Evolutionary conservation across 2,888 invertebrate genomes (phyloP), one percentile per base, ranked within the genome.

Genomic region (Agonum fuliginosum): DNA sequence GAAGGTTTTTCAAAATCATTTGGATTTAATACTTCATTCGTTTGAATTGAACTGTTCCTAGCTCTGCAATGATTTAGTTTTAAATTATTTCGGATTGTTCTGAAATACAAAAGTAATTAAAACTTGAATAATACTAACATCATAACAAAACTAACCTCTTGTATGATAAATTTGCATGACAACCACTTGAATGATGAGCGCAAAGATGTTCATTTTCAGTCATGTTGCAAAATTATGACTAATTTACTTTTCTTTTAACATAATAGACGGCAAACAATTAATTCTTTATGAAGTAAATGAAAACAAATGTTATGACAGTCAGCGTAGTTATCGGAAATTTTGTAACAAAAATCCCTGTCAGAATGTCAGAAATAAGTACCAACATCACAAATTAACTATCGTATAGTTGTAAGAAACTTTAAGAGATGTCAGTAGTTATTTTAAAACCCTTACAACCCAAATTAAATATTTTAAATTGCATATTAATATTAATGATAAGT

Each of bases 11-110:
- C 30, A 5, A 27, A 46, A 5, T 17, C 10, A 12, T 72, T 12
- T 5, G 27, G 51, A 5, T 12, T 30, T 51, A 72, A 72, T 10
- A 22, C 1, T 8, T 14, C 51, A 19, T 27, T 37, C n/a, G 54
- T 20, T 8, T 51, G 54, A 5, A 37, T 20, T 12, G 72, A 54
- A 20, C 34, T 48, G 27, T 71, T 72, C 6, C 54, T 51, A 2
- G 14, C 1, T 4, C 20, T 72, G 54, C 72, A 72, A 22, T 54
- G 8, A 4, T 72, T 22, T 27, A 51, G 3, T 5, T 34, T 72
- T 34, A 8, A n/a, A 12, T 72, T 48, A 34, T 51, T 72, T 17
- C 72, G 51, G 1, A 72, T 34, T 12, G 34, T 72, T 72, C 72
- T 72, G 12, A 0, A 54, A 72, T 19, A 24, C 43, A 30, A n/a